These are phyloP conservation scores for Prunella strophiata DNA, from an alignment of 2,797 vertebrate genomes.

Conservation along the genomic window DNA sequence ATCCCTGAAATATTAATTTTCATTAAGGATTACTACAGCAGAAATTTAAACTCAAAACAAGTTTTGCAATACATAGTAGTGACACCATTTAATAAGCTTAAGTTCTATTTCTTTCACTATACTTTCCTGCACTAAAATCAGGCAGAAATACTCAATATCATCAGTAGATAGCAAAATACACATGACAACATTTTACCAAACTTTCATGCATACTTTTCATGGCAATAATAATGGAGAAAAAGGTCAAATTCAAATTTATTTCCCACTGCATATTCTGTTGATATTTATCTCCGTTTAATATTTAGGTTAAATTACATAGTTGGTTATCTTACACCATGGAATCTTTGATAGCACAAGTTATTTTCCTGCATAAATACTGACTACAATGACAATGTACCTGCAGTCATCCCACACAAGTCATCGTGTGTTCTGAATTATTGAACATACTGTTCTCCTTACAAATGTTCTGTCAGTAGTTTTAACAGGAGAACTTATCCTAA, in stretches of 20 bases:
- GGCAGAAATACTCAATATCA: neutral
- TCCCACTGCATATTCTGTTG: neutral
- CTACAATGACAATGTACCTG: neutral
- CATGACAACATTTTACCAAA: neutral
- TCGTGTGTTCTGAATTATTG: constrained; percentile 6
- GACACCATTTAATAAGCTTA: neutral
- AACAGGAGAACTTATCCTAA: neutral
- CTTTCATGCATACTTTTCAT: neutral
- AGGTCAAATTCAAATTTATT: neutral
- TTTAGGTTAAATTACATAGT: neutral
- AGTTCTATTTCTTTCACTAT: neutral
- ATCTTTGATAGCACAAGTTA: neutral
- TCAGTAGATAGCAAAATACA: neutral
- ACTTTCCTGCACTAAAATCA: neutral
- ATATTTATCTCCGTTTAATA: neutral
- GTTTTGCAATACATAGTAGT: neutral
- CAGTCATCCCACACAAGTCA: constrained; percentile 30
- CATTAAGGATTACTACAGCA: neutral
- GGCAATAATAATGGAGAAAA: neutral
- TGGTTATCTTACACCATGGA: neutral
- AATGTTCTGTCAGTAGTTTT: neutral
- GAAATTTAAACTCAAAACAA: neutral
- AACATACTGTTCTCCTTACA: neutral
- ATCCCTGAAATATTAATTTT: neutral
- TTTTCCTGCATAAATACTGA: neutral